Conservation (phyloP, 2,797 vertebrate genomes). For the Cichlasoma orientale region DNA sequence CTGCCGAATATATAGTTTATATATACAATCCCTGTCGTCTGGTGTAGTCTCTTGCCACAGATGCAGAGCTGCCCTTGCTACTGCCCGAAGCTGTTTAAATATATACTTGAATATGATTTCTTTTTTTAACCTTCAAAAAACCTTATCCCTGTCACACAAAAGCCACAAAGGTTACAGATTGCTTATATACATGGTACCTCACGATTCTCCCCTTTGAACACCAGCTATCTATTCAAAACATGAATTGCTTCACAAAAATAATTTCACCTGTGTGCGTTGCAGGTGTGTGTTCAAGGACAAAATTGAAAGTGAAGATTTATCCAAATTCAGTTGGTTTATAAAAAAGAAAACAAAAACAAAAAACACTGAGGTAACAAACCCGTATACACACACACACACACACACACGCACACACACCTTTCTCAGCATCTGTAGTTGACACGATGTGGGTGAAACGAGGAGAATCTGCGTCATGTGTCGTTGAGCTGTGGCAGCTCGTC, state of each 20-base stretch:
- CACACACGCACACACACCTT: constrained; percentile 37
- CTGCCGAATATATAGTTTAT: constrained; percentile 71
- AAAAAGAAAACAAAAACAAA: not conserved
- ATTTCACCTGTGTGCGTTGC: constrained; percentile 57
- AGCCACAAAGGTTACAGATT: constrained; percentile 76
- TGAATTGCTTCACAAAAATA: constrained; percentile 62
- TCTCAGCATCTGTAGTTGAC: constrained; percentile 65
- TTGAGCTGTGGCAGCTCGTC: constrained; percentile 69
- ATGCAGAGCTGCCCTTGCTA: constrained; percentile 39
- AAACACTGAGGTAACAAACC: constrained; percentile 65
- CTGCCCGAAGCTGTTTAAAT: constrained; percentile 62
- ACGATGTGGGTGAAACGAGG: constrained; percentile 41
- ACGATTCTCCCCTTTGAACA: constrained; percentile 27
- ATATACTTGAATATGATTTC: constrained; percentile 54
- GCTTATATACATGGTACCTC: constrained; percentile 78
- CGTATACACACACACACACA: constrained; percentile 38
- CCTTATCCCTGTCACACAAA: constrained; percentile 64
- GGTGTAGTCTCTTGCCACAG: constrained; percentile 32
- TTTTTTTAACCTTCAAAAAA: constrained; percentile 54
- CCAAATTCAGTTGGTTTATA: constrained; percentile 45
- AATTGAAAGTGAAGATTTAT: constrained; percentile 45
- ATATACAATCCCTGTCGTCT: constrained; percentile 79
- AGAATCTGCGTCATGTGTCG: constrained; percentile 48
- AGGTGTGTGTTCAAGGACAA: constrained; percentile 43
- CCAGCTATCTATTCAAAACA: constrained; percentile 55